A percentile compares a stretch with the other conserved stretches of the same genome.
Conservation (phyloP, 2,888 invertebrate genomes). For the Tuberolachnus salignus region DNA sequence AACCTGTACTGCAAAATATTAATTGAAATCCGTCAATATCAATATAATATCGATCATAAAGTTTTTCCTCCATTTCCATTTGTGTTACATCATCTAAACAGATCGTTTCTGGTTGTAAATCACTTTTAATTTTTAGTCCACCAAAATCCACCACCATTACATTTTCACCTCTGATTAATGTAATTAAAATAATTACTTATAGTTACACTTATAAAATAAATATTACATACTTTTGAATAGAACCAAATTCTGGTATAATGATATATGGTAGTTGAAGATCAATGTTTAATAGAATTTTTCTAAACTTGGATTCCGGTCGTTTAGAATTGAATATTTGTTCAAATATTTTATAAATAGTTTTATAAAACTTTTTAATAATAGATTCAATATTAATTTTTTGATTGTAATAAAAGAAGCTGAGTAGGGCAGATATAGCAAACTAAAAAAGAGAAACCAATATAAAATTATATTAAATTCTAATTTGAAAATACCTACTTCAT, state of each 20-base stretch:
- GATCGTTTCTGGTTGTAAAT: conserved; percentile 73
- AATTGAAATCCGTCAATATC: conserved; percentile 75
- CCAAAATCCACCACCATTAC: conserved; percentile 77
- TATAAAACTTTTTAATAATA: conserved; percentile 60
- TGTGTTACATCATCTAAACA: conserved; percentile 77
- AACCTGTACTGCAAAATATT: conserved; percentile 68
- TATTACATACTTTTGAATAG: conserved; percentile 68
- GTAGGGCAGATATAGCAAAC: conserved; percentile 75
- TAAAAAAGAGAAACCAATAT: conserved; percentile 63
- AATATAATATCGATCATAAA: conserved; percentile 78
- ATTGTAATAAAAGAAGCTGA: conserved; percentile 66
- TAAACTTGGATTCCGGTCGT: conserved; percentile 64
- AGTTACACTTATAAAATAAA: background rate
- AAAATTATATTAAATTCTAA: background rate
- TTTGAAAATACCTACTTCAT: conserved; percentile 69
- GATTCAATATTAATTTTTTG: conserved; percentile 60
- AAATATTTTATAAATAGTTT: conserved; percentile 61
- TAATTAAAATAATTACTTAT: conserved; percentile 18
- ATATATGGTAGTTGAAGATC: conserved; percentile 79
- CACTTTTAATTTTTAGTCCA: conserved; percentile 72
- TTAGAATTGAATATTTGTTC: conserved; percentile 65
- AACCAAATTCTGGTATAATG: conserved; percentile 77
- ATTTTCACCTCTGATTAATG: conserved; percentile 69
- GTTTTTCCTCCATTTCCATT: conserved; percentile 80
- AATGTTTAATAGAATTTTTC: conserved; percentile 73